Conservation (phyloP, 2,113 vertebrate species). For the Blennius ocellaris region DNA sequence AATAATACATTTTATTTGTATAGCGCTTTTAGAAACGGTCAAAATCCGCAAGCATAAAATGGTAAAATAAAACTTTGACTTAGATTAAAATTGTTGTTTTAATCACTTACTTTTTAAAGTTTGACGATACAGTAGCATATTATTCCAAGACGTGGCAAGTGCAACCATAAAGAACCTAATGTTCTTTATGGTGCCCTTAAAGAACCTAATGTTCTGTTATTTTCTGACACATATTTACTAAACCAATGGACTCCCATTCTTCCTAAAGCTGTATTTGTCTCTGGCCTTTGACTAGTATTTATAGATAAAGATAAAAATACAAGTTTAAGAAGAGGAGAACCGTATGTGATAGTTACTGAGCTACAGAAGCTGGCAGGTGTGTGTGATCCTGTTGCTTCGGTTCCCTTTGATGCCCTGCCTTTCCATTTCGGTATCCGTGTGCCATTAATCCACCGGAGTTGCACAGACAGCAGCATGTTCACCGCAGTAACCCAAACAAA, state of each 20-base stretch:
- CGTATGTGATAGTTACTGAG: constrained; percentile 6
- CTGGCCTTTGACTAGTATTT: not conserved
- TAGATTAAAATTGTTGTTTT: no score
- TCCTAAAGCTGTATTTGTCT: not conserved
- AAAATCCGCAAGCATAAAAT: no score
- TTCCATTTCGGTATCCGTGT: constrained; percentile 38
- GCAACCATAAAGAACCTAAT: no score
- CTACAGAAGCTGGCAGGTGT: constrained; percentile 27
- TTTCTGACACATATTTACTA: not conserved
- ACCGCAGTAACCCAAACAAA: constrained; percentile 40
- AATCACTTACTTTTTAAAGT: no score
- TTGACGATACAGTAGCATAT: no score
- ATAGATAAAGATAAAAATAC: not conserved
- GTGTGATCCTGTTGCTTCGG: constrained; percentile 26
- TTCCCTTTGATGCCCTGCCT: constrained; percentile 25
- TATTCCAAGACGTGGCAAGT: no score
- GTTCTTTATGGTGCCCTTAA: no score
- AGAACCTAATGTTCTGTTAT: no score
- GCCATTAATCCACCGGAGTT: constrained; percentile 42
- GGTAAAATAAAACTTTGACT: no score
- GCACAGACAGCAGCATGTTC: constrained; percentile 7
- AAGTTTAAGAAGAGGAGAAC: not conserved
- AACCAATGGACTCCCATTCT: not conserved
- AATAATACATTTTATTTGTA: no score
- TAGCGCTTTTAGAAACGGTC: no score